Evolutionary conservation across 2,113 vertebrate species (phyloP), one percentile per base, ranked within the genome.

Genomic region (Scomber japonicus): DNA sequence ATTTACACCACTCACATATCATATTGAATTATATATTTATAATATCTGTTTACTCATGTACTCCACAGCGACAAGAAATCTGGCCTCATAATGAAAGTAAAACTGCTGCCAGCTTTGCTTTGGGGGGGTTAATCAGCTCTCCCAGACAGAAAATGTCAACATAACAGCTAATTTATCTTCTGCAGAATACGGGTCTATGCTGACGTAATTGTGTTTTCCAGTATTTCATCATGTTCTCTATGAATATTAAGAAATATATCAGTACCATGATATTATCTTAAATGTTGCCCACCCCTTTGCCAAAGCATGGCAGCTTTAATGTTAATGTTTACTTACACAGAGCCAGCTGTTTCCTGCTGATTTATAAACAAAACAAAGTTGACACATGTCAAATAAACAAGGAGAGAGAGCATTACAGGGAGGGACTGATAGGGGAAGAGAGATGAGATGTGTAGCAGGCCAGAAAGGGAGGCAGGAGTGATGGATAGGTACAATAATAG

Each of bases 401-500:
- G 13, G 15, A 45, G 30, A 35, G 49, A 48, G 48, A 8, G 11
- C 16, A 63, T 27, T 2, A 11, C 21, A 15, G 27, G 71, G 65
- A 63, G 0, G 31, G 31, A 62, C 11, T 65, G 31, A 55, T 48
- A 4, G 10, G 24, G 24, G 24, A 27, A 27, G 24, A 27, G 24
- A 53, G 76, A 80, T 67, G 30, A 82, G 71, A 79, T 63, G 31
- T 12, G 31, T 71, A 65, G 71, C 24, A 17, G 30, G 24, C 24
- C 35, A 40, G 7, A 9, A 40, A 7, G 6, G 35, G 35, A 40
- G 35, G 46, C 49, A 40, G 21, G 64, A 12, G 31, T 77, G 88
- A 91, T 78, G 71, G 88, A 88, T 74, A 45, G 72, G 16, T 31
- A 31, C 69, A 83, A 84, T 88, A 84, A 88, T 80, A 67, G 76